Conservation (phyloP, 1,140 invertebrate genomes). For the Magallana angulata region DNA sequence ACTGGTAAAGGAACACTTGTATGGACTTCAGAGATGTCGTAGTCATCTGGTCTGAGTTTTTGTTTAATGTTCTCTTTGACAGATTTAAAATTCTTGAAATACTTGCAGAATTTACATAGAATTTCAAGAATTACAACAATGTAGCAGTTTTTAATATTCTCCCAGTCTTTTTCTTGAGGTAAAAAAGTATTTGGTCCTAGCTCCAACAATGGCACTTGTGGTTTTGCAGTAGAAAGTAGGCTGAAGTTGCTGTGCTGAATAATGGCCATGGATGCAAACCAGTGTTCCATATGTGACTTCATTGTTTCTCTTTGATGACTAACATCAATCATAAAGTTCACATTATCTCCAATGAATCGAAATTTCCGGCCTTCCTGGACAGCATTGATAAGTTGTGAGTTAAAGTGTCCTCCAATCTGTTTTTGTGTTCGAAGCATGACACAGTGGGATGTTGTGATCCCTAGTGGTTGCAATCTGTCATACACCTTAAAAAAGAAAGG, state of each 20-base stretch:
- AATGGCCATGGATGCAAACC: slow-evolving; percentile 53
- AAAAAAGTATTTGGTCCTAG: slow-evolving; percentile 15
- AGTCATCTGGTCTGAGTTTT: not conserved
- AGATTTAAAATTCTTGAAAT: slow-evolving; percentile 37
- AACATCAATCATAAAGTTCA: slow-evolving; percentile 49
- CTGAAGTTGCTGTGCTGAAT: slow-evolving; percentile 49
- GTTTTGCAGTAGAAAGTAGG: not conserved
- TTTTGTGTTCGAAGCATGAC: slow-evolving; percentile 40
- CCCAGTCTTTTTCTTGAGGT: slow-evolving; percentile 27
- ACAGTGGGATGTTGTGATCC: slow-evolving; percentile 32
- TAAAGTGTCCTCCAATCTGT: slow-evolving; percentile 45
- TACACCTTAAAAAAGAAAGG: slow-evolving; percentile 40
- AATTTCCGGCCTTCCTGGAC: slow-evolving; percentile 36
- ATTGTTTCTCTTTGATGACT: slow-evolving; percentile 42
- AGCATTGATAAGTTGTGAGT: slow-evolving; percentile 40
- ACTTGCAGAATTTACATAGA: slow-evolving; percentile 40
- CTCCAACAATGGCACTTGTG: slow-evolving; percentile 16
- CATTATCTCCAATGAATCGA: slow-evolving; percentile 47
- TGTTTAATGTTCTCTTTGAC: not conserved
- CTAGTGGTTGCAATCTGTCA: slow-evolving; percentile 47
- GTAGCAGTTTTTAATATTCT: slow-evolving; percentile 24
- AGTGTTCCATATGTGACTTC: slow-evolving; percentile 52
- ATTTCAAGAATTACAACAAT: slow-evolving; percentile 19
- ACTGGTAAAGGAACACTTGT: slow-evolving; percentile 43
- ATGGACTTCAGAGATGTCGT: slow-evolving; percentile 31